Percentiles rank a stretch among this genome's conserved stretches.
These are phyloP conservation scores for Stomatorhinus walkeri DNA, from an alignment of 2,797 vertebrate species.

Conservation along the genomic window DNA sequence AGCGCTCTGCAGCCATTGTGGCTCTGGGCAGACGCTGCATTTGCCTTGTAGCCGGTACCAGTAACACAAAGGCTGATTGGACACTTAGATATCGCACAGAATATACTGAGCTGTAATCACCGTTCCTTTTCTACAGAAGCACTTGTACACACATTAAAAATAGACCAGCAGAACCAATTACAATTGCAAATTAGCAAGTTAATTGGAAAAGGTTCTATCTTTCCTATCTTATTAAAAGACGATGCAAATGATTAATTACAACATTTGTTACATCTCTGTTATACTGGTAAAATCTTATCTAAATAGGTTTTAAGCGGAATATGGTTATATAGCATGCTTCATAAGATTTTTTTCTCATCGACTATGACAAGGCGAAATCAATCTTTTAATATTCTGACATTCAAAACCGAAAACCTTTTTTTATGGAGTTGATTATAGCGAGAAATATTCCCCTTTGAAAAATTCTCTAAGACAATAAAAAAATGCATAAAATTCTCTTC, in stretches of 20 bases:
- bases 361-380: not conserved
- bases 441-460: not conserved
- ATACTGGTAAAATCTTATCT: slow-evolving; percentile 6
- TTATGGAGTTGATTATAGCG: not conserved
- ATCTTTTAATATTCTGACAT: not conserved
- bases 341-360: not conserved
- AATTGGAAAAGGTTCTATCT: slow-evolving; percentile 16
- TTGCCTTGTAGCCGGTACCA: not conserved
- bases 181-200: slow-evolving; percentile 7
- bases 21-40: not conserved
- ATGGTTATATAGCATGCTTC: not conserved
- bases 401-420: not conserved
- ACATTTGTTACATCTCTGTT: slow-evolving; percentile 13
- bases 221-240: slow-evolving; percentile 10
- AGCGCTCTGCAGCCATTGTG: not conserved
- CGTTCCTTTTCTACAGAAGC: not conserved
- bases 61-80: not conserved
- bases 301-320: not conserved
- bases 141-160: slow-evolving; percentile 1
- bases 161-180: not conserved
- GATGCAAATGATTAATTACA: slow-evolving; percentile 10
- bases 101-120: not conserved
- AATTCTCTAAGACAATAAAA: not conserved
- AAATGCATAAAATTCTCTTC: not conserved
- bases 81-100: not conserved